Evolutionary conservation across 2,113 vertebrate species (phyloP), one percentile per base, ranked within the genome.

Genomic region (Panthera tigris): DNA sequence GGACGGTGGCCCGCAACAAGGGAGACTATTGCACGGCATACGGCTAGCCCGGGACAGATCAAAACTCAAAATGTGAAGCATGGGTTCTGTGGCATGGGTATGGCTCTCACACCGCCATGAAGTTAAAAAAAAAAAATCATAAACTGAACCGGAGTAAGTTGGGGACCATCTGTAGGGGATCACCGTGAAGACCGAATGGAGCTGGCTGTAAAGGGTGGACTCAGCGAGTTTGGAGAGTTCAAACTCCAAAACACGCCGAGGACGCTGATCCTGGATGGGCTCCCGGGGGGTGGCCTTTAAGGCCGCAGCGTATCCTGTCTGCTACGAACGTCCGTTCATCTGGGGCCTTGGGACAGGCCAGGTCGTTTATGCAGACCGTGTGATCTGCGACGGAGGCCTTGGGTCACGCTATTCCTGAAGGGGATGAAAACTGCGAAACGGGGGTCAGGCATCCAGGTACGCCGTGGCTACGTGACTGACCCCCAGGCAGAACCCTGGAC

Each of bases 401-500:
- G 71, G 19, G 21, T 83, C 76, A 55, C 61, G 16, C 16, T 7
- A 0, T 41, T 61, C 41, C 31, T 71, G 78, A 50, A 15, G 23
- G 68, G 48, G 27, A 11, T n/a, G n/a, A 73, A 48, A 31, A n/a
- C 76, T 7, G 9, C 41, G 27, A 23, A 33, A 36, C 7, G 31
- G 41, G 71, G 83, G 48, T 25, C 11, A 48, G 71, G 14, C 23
- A 39, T n/a, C 41, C 66, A 36, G 39, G 12, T 25, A 0, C 13
- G 15, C 41, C 1, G 4, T 13, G 33, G 18, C 68, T 14, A 1
- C 6, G 14, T 29, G n/a, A 21, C 1, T 4, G 11, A 27, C 61
- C 41, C 16, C 41, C 88, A 52, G 2, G 2, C 14, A 55, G 41
- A 57, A 29, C 63, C 36, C 50, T 96, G 71, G 63, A 50, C 66